Base-by-base conservation (phyloP, 2,888 invertebrate species). In the Nymphalis c-album region DNA sequence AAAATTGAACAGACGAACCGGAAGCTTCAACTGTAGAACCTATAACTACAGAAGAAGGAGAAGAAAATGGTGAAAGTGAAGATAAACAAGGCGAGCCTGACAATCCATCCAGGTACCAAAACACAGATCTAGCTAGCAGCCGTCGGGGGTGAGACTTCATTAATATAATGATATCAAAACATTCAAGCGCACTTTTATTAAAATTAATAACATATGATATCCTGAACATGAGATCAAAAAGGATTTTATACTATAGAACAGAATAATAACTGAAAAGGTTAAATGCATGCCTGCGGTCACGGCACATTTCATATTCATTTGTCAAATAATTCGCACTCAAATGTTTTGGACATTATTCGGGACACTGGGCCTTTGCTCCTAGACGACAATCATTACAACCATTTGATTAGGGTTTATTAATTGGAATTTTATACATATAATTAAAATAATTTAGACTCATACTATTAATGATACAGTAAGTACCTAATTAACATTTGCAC, bases 51-150 rank as follows among this genome's bases (percentile, higher is more conserved):
- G 70, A 68, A 26, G 71, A 67, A 63, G 64, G 60, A 22, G 60
- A 66, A 35, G 70, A 75, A 45, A 79, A 78, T 26, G 78, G 78
- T 0, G 76, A 57, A 40, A 6, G 10, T 26, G 74, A 73, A 45
- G 70, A 76, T 40, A 79, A 79, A 35, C 79, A 78, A 0, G 76
- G 79, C 65, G 85, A 88, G 73, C 88, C 87, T 7, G 79, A 80
- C 73, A 80, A 80, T 78, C 85, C 90, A 53, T 90, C 91, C 88
- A 91, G 91, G 91, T 91, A 91, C 84, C 90, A 87, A 85, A 85
- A 82, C 76, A 79, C 86, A 81, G 84, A 86, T 76, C 78, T 87
- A 82, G 83, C 75, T 87, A 85, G 82, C 84, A 81, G 82, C 76
- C 76, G 75, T 73, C 82, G 85, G 83, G 84, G 90, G 90, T 91